Conservation (phyloP, 2,888 invertebrate genomes). For the Diaphora mendica region DNA sequence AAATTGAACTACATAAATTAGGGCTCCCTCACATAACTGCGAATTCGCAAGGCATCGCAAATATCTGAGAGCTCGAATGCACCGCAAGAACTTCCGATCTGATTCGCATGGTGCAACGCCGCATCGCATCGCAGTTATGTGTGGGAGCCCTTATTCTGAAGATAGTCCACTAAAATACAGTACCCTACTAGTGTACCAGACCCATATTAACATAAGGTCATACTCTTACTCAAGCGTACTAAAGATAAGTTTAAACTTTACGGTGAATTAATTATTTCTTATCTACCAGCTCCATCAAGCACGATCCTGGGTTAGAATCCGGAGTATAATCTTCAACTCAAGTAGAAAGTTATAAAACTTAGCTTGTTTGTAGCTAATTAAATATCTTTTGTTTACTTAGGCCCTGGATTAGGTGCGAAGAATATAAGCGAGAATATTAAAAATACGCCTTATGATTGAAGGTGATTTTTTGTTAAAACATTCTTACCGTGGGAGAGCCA, state of each 20-base stretch:
- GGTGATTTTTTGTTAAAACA: neutral
- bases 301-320: neutral
- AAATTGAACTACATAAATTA: no score
- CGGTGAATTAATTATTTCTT: neutral
- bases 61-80: no score
- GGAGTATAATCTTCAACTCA: constrained; percentile 12
- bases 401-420: constrained; percentile 13
- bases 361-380: constrained; percentile 37
- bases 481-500: no score
- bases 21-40: no score
- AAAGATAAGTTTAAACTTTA: neutral
- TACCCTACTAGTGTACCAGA: neutral
- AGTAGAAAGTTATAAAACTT: constrained; percentile 31
- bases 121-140: no score
- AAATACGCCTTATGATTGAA: neutral
- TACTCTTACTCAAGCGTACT: neutral
- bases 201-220: neutral
- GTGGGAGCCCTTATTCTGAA: no score
- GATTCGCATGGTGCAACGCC: no score
- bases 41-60: no score
- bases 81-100: no score
- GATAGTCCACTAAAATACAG: no score
- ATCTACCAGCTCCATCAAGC: neutral
- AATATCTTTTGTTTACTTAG: constrained; percentile 42
- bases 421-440: constrained; percentile 30